Percentiles rank a stretch among this genome's conserved stretches.
These are phyloP conservation scores for Gavialis gangeticus DNA, from an alignment of 2,113 vertebrate genomes.

Conservation along the genomic window DNA sequence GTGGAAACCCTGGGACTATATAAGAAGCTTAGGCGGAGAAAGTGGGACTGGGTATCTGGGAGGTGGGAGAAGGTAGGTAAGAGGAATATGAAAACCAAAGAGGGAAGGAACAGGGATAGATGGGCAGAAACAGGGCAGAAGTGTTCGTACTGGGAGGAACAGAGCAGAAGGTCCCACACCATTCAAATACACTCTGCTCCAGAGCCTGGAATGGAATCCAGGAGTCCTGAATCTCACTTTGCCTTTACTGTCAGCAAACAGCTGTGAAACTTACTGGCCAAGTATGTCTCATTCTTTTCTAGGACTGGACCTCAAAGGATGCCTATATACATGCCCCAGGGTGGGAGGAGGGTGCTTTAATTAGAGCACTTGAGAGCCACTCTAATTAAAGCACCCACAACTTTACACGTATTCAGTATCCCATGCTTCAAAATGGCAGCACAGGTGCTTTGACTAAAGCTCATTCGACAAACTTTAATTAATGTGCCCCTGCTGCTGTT, in stretches of 20 bases:
- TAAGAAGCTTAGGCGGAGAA: background rate
- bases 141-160: background rate
- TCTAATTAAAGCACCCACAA: too few relatives aligned
- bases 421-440: too few relatives aligned
- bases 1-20: background rate
- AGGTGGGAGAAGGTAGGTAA: background rate
- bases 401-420: too few relatives aligned
- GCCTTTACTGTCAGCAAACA: background rate
- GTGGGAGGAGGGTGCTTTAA: too few relatives aligned
- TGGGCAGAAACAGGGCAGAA: background rate
- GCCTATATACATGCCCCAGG: too few relatives aligned
- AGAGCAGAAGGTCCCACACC: background rate
- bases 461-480: too few relatives aligned
- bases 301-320: background rate
- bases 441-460: too few relatives aligned
- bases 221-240: background rate
- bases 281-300: background rate
- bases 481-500: too few relatives aligned
- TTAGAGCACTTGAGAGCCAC: too few relatives aligned
- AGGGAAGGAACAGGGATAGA: background rate
- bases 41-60: background rate
- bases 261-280: background rate
- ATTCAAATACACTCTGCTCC: background rate
- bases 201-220: background rate
- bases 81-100: background rate